phyloP scores from a whole-genome alignment of 2,113 vertebrate genomes.

The Eubucco bourcierii region DNA sequence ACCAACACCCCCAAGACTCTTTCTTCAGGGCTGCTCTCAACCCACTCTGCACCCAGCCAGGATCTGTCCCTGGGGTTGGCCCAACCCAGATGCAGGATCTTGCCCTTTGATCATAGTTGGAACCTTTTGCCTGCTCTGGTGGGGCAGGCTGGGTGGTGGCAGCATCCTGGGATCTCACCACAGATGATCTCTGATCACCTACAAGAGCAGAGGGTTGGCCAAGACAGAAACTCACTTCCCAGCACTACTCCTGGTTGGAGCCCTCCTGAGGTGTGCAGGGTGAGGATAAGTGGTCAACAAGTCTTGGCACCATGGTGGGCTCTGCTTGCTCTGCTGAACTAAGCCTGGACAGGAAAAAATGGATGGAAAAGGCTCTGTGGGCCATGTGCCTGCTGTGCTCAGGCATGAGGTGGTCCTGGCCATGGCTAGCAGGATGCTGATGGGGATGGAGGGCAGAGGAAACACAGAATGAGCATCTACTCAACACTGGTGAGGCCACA shows the following conservation, averaged over 20 bases:
- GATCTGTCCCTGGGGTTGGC: too few species aligned
- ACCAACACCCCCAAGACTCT: too few species aligned
- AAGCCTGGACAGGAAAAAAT: neutral
- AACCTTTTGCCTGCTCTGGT: neutral
- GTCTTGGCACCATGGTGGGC: neutral
- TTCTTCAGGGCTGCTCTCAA: too few species aligned
- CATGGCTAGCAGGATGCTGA: too few species aligned
- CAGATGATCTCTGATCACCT: accelerated
- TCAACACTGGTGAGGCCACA: too few species aligned
- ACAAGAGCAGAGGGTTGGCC: neutral
- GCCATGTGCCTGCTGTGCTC: accelerated
- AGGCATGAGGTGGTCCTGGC: neutral
- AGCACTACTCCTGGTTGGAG: neutral
- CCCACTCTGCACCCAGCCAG: too few species aligned
- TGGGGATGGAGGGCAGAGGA: neutral
- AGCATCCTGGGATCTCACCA: neutral
- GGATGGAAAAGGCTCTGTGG: neutral
- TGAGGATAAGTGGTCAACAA: neutral
- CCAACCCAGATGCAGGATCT: too few species aligned
- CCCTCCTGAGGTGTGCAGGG: neutral
- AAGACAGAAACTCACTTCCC: neutral
- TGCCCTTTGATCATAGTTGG: accelerated
- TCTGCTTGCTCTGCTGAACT: neutral
- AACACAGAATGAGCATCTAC: neutral
- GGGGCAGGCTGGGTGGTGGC: neutral